Percentiles rank a stretch among this genome's conserved stretches.
These are phyloP conservation scores for Paracanthobrama guichenoti DNA, from an alignment of 2,113 vertebrate species.

Conservation along the genomic window DNA sequence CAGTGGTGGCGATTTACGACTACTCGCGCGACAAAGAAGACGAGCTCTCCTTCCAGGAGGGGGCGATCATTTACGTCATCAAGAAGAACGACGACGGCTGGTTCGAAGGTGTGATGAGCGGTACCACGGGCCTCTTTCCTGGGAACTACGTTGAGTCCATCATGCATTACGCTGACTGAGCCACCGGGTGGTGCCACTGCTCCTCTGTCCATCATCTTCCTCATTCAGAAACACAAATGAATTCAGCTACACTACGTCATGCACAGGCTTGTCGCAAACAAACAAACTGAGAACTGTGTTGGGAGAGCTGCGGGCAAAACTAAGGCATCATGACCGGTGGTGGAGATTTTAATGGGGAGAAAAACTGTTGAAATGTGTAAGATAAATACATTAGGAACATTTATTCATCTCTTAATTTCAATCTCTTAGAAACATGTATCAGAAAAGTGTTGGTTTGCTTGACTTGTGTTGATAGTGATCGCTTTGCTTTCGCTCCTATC, in stretches of 20 bases:
- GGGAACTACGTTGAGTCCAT: slow-evolving; percentile 99
- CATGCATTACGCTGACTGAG: slow-evolving; percentile 98
- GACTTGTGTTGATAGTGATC: slow-evolving; percentile 22
- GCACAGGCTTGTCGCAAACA: slow-evolving; percentile 1
- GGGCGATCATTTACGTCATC: slow-evolving; percentile 99
- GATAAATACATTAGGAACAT: slow-evolving; percentile 61
- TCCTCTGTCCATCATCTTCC: not conserved
- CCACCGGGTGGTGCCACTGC: slow-evolving; percentile 34
- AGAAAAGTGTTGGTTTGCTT: slow-evolving; percentile 46
- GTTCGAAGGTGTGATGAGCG: slow-evolving; percentile 97
- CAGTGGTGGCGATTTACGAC: slow-evolving; percentile 99
- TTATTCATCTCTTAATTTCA: slow-evolving; percentile 62
- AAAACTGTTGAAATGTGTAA: slow-evolving; percentile 61
- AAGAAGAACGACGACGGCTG: slow-evolving; percentile 99
- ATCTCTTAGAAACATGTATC: slow-evolving; percentile 32
- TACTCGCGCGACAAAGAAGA: slow-evolving; percentile 96
- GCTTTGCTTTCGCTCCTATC: slow-evolving; percentile 15
- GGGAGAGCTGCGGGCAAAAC: not conserved
- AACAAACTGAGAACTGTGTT: not conserved
- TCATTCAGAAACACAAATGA: slow-evolving; percentile 16
- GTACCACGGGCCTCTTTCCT: slow-evolving; percentile 96
- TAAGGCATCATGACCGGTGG: not conserved
- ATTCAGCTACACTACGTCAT: slow-evolving; percentile 23
- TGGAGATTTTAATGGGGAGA: not conserved
- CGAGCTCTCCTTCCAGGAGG: slow-evolving; percentile 98